Conservation (phyloP, 2,113 vertebrate species). For the Nothobranchius furzeri region DNA sequence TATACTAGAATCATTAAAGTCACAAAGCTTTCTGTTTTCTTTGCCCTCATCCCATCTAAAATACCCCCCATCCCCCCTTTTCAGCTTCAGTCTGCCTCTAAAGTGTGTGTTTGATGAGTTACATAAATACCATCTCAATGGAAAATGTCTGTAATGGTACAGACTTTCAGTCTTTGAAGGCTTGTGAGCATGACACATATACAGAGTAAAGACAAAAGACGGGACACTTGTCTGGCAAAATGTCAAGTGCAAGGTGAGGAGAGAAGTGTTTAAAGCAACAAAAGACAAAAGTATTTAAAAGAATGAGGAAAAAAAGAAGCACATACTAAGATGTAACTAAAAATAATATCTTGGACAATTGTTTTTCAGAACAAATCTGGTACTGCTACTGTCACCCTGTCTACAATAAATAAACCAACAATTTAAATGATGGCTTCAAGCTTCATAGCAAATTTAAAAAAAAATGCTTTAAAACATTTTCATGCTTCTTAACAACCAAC, state of each 20-base stretch:
- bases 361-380: too few relatives aligned
- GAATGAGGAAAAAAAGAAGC: too few relatives aligned
- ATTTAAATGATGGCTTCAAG: too few relatives aligned
- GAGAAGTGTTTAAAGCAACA: not conserved
- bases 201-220: conserved; percentile 15
- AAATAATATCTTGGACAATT: too few relatives aligned
- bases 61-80: conserved; percentile 18
- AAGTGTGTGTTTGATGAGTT: conserved; percentile 73
- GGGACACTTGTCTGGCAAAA: conserved; percentile 1
- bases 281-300: too few relatives aligned
- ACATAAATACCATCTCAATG: conserved; percentile 78
- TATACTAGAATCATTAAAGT: conserved; percentile 72
- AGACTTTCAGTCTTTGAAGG: conserved; percentile 64
- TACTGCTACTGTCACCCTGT: too few relatives aligned
- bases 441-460: too few relatives aligned
- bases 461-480: too few relatives aligned
- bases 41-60: conserved; percentile 34
- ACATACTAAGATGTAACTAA: too few relatives aligned
- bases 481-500: too few relatives aligned
- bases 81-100: conserved; percentile 53
- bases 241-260: conserved; percentile 38
- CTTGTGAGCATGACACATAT: conserved; percentile 12
- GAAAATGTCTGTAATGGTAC: conserved; percentile 77
- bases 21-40: conserved; percentile 63
- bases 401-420: too few relatives aligned